These are phyloP conservation scores for Gobionotothen gibberifrons DNA, from an alignment of 2,797 vertebrate genomes.

Conservation along the genomic window DNA sequence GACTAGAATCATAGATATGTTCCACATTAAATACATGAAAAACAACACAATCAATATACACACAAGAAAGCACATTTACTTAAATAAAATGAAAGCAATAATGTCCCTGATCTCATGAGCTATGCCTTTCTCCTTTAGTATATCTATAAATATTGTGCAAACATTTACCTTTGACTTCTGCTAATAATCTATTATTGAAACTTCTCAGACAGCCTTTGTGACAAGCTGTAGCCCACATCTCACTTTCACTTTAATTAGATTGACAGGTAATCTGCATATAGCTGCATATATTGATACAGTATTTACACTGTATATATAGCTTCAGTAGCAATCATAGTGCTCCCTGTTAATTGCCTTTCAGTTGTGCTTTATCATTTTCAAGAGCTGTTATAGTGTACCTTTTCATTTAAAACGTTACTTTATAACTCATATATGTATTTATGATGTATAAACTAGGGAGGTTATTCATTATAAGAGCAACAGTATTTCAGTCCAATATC, in stretches of 20 bases:
- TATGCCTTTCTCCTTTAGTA: background rate
- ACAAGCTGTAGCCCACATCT: background rate
- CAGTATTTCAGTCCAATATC: slow-evolving; percentile 40
- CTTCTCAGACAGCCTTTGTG: background rate
- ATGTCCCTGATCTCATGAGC: background rate
- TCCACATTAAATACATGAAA: too few relatives aligned
- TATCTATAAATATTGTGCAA: background rate
- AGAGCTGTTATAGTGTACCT: background rate
- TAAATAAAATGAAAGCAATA: background rate
- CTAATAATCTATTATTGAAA: slow-evolving; percentile 19
- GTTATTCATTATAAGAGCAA: slow-evolving; percentile 22
- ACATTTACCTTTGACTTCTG: background rate
- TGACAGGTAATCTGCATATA: slow-evolving; percentile 9
- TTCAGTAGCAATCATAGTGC: slow-evolving; percentile 10
- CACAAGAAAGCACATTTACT: too few relatives aligned
- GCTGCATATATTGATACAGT: background rate
- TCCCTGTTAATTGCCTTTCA: slow-evolving; percentile 23
- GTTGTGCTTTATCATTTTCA: background rate
- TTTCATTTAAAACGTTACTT: slow-evolving; percentile 17
- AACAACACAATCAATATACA: too few relatives aligned
- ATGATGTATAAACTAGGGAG: background rate
- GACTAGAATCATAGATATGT: background rate
- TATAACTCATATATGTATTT: slow-evolving; percentile 12
- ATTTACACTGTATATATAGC: background rate
- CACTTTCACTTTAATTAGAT: slow-evolving; percentile 25